Conservation (phyloP, 2,888 invertebrate species). For the Lasioglossum villosulum region DNA sequence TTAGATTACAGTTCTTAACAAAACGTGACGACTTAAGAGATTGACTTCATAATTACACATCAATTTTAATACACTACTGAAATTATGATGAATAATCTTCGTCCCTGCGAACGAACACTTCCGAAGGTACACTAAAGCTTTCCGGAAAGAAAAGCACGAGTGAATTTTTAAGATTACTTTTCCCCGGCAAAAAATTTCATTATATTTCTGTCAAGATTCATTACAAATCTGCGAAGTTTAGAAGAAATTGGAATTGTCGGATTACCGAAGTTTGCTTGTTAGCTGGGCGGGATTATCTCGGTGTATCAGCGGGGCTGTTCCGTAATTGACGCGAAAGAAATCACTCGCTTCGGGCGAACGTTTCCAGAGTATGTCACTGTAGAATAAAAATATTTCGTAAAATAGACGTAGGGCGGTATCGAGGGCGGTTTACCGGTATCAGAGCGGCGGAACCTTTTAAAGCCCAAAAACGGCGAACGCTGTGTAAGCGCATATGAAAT, state of each 20-base stretch:
- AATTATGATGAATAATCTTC: neutral
- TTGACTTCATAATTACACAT: neutral
- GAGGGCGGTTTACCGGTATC: neutral
- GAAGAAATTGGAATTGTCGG: conserved; percentile 10
- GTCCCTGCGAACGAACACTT: neutral
- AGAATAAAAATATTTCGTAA: neutral
- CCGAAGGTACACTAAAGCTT: neutral
- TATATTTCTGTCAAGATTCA: neutral
- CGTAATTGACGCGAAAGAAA: neutral
- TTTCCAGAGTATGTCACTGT: neutral
- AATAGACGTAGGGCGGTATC: neutral
- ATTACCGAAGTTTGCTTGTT: conserved; percentile 1
- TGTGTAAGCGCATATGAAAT: conserved; percentile 17
- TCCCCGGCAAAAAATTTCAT: neutral
- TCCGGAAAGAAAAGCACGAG: neutral
- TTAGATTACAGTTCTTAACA: neutral
- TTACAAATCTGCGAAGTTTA: neutral
- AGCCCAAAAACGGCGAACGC: conserved; percentile 11
- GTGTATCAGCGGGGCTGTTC: neutral
- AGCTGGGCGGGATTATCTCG: neutral
- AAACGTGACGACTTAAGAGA: neutral
- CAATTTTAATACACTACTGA: neutral
- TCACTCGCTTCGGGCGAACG: neutral
- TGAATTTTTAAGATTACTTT: neutral
- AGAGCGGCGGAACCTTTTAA: neutral